phyloP scores from a whole-genome alignment of 1,140 invertebrate species.

The Drosophila bocqueti region DNA sequence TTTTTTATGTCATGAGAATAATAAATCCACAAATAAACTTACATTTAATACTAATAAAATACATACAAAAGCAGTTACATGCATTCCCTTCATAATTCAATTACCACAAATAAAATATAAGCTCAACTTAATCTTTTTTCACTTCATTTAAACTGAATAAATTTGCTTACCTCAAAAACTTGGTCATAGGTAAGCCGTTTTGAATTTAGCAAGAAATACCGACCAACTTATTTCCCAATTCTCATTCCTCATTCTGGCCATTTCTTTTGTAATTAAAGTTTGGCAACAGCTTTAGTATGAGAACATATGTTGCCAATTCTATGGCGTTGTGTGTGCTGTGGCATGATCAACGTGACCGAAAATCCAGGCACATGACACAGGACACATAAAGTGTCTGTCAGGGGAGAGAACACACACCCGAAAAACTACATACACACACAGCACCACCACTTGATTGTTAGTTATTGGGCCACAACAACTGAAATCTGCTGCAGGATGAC shows the following conservation, averaged over 20 bases:
- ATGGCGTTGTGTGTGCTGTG: slow-evolving; percentile 45
- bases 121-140: slow-evolving; percentile 2
- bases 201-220: background rate
- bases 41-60: background rate
- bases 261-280: slow-evolving; percentile 73
- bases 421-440: background rate
- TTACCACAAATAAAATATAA: background rate
- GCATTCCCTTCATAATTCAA: background rate
- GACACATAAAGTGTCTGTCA: slow-evolving; percentile 68
- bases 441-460: slow-evolving; percentile 59
- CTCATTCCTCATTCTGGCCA: slow-evolving; percentile 19
- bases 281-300: slow-evolving; percentile 39
- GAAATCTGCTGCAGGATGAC: slow-evolving; percentile 39
- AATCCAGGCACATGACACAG: slow-evolving; percentile 59
- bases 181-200: slow-evolving; percentile 25
- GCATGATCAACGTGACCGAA: slow-evolving; percentile 75
- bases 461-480: slow-evolving; percentile 57
- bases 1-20: background rate
- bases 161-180: slow-evolving; percentile 30
- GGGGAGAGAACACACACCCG: slow-evolving; percentile 10
- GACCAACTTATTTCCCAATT: slow-evolving; percentile 28
- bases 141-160: slow-evolving; percentile 30
- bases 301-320: slow-evolving; percentile 60
- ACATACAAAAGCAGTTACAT: background rate
- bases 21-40: background rate